phyloP scores from a whole-genome alignment of 2,888 invertebrate genomes.

The Synanthedon andrenaeformis region DNA sequence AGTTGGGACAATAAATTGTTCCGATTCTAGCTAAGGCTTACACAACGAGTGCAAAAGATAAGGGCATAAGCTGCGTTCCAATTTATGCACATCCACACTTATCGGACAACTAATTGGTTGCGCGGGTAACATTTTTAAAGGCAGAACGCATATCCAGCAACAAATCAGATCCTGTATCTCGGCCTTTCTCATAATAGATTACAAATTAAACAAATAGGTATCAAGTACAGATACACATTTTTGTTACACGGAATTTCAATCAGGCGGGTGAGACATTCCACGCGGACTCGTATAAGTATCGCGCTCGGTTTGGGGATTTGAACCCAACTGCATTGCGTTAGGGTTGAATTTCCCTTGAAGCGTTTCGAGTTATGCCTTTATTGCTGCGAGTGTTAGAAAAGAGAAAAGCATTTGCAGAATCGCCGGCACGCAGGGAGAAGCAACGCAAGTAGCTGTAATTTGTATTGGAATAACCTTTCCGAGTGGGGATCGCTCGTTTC shows the following conservation, averaged over 20 bases:
- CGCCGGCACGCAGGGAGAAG: conserved; percentile 58
- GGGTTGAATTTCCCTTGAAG: not conserved
- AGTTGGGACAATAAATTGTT: not conserved
- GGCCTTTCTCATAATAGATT: conserved; percentile 44
- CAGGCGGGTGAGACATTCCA: conserved; percentile 21
- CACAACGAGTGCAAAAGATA: conserved; percentile 1
- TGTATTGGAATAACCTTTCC: conserved; percentile 67
- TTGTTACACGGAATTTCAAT: conserved; percentile 69
- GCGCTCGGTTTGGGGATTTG: not conserved
- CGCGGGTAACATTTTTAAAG: conserved; percentile 44
- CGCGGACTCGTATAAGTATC: not conserved
- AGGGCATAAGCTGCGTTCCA: conserved; percentile 1
- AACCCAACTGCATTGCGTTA: not conserved
- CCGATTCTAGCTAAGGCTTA: not conserved
- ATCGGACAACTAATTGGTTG: conserved; percentile 53
- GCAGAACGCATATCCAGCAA: conserved; percentile 23
- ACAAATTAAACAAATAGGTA: conserved; percentile 54
- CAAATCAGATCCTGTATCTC: conserved; percentile 40
- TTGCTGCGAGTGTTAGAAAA: conserved; percentile 32
- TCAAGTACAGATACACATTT: conserved; percentile 53
- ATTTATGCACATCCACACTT: conserved; percentile 42
- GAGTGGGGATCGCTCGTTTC: conserved; percentile 65
- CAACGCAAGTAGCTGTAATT: conserved; percentile 66
- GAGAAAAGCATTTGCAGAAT: conserved; percentile 66
- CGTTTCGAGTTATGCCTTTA: conserved; percentile 1